Percentiles rank a stretch among this genome's conserved stretches.
Conservation (phyloP, 2,797 vertebrate species). For the Falco columbarius region DNA sequence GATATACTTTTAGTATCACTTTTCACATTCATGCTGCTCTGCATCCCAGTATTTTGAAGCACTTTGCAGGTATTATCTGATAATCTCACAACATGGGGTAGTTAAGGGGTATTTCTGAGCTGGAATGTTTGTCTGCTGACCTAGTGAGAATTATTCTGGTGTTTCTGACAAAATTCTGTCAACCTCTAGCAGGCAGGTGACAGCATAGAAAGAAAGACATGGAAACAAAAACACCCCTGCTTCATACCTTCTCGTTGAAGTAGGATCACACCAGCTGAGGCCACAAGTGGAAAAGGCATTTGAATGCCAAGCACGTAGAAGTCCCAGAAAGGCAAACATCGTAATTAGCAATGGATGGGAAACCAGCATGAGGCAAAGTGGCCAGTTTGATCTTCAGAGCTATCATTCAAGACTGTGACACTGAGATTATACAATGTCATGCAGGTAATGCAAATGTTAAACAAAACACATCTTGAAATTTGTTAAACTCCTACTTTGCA, state of each 20-base stretch:
- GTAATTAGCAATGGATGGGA: constrained; percentile 76
- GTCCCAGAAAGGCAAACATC: constrained; percentile 74
- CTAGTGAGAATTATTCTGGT: constrained; percentile 7
- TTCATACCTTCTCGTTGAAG: constrained; percentile 41
- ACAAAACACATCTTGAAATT: constrained; percentile 65
- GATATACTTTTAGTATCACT: not conserved
- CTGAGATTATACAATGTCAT: constrained; percentile 60
- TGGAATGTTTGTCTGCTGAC: not conserved
- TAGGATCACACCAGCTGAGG: constrained; percentile 17
- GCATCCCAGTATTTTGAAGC: not conserved
- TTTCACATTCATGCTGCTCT: not conserved
- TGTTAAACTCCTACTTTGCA: constrained; percentile 39
- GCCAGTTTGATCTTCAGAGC: constrained; percentile 65
- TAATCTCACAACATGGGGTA: not conserved
- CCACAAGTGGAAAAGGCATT: constrained; percentile 75
- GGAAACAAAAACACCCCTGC: not conserved
- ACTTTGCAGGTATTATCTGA: not conserved
- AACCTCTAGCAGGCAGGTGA: constrained; percentile 30
- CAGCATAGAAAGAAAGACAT: not conserved
- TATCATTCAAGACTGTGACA: constrained; percentile 63
- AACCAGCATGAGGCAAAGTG: constrained; percentile 63
- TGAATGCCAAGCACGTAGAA: constrained; percentile 68
- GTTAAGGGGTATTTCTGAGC: not conserved
- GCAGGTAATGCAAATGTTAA: constrained; percentile 69
- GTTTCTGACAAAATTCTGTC: constrained; percentile 11